Evolutionary conservation across 2,888 invertebrate genomes (phyloP), one percentile per base, ranked within the genome.

Genomic region (Hipparchia sbordonii): DNA sequence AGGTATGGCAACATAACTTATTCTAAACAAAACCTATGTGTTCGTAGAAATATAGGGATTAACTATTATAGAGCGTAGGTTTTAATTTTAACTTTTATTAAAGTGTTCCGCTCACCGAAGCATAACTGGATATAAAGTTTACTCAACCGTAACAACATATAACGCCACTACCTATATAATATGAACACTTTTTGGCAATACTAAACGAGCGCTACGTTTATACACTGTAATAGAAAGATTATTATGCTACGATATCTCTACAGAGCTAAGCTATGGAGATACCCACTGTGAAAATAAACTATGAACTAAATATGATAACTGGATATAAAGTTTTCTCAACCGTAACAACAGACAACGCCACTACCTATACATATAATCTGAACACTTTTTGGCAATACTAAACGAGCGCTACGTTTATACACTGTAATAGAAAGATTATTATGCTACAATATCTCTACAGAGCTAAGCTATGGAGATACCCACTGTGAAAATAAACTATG

Each of bases 11-110:
- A 61, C 61, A 45, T 46, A 54, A 33, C 59, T 10, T 12, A 12
- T 39, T 39, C 6, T 23, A 10, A 60, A 10, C 8, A 39, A 33
- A 23, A 63, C 23, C 33, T 13, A 2, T 13, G 62, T 3, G 9
- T 52, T 10, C 7, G 12, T 33, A 33, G 7, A 52, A 52, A 65
- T 23, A 65, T 5, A 12, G 23, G 33, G 51, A n/a, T 12, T 61
- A 59, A 9, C 23, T 62, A 51, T 6, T 23, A 33, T 33, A 39
- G 39, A 33, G 51, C 23, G 33, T 39, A 33, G 10, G 10, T 66
- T 69, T 71, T 61, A 72, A 74, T 69, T 61, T 60, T 69, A 33
- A 75, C 67, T 70, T 72, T 76, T 77, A 76, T 76, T 77, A 77
- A 76, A 77, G 71, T 68, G 75, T 74, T 68, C 67, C 72, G 77